These are phyloP conservation scores for Serranus cabrilla DNA, from an alignment of 2,797 vertebrate genomes.

Conservation along the genomic window DNA sequence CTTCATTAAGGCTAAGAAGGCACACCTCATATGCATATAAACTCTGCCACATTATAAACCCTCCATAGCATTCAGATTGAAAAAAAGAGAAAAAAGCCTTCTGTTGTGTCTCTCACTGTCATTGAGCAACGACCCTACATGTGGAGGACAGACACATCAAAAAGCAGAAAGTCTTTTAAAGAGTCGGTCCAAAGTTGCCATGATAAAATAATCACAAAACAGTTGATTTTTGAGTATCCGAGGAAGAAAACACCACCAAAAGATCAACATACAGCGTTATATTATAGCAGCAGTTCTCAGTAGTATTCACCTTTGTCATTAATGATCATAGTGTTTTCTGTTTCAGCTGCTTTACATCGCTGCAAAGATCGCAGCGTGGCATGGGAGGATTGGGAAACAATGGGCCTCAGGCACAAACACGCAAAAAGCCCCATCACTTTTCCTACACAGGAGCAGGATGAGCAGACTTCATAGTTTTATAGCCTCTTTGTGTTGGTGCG, in stretches of 20 bases:
- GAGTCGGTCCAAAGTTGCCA: background rate
- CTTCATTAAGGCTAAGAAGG: conserved; percentile 54
- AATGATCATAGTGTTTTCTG: background rate
- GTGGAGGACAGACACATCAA: conserved; percentile 1
- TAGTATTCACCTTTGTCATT: conserved; percentile 28
- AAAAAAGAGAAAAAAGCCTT: background rate
- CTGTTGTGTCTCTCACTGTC: conserved; percentile 2
- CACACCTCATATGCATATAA: conserved; percentile 55
- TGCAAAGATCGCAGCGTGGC: conserved; percentile 9
- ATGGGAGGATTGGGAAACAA: no score
- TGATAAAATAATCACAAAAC: conserved; percentile 8
- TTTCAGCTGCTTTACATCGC: conserved; percentile 19
- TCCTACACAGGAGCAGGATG: no score
- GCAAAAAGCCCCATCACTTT: no score
- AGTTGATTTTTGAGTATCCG: conserved; percentile 12
- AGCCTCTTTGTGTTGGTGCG: no score
- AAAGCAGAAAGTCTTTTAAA: background rate
- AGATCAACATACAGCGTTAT: conserved; percentile 13
- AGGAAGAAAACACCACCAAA: conserved; percentile 15
- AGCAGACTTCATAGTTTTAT: no score
- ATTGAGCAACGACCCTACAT: conserved; percentile 4
- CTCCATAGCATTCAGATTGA: conserved; percentile 1
- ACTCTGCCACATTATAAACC: conserved; percentile 28
- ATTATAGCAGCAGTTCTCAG: conserved; percentile 39
- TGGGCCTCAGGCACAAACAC: no score